phyloP scores from a whole-genome alignment of 1,140 invertebrate genomes.

The Zophobas atratus region DNA sequence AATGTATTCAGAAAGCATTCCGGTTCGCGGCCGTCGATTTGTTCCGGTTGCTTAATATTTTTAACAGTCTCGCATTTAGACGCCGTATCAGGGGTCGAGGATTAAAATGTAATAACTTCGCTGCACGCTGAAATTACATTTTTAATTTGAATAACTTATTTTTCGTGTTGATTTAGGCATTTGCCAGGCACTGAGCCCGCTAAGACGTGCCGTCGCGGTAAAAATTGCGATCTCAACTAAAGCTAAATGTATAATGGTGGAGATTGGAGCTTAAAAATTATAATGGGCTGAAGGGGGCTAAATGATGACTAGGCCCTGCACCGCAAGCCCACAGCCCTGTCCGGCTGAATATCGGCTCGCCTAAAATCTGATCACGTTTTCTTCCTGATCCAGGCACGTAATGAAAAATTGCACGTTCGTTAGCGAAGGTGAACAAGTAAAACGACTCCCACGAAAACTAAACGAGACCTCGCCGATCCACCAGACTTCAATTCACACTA shows the following conservation, averaged over 20 bases:
- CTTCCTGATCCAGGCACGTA: constrained; percentile 73
- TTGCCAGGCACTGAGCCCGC: constrained; percentile 68
- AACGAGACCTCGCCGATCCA: constrained; percentile 1
- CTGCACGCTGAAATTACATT: constrained; percentile 73
- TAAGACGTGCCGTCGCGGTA: constrained; percentile 75
- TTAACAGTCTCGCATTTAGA: constrained; percentile 65
- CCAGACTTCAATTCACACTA: not conserved
- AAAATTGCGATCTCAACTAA: constrained; percentile 77
- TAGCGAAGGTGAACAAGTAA: constrained; percentile 55
- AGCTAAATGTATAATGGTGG: constrained; percentile 77
- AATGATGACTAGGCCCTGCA: constrained; percentile 55
- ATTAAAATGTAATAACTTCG: constrained; percentile 69
- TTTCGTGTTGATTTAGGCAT: constrained; percentile 78
- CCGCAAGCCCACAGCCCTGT: constrained; percentile 42
- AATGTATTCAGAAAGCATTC: constrained; percentile 60
- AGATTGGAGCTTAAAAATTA: constrained; percentile 78
- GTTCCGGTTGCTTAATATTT: constrained; percentile 67
- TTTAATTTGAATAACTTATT: constrained; percentile 79
- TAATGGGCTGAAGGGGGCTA: constrained; percentile 68
- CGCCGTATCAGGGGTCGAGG: constrained; percentile 63
- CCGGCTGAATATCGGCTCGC: constrained; percentile 50
- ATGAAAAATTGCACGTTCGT: constrained; percentile 73
- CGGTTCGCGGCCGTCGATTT: constrained; percentile 60
- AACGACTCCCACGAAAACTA: constrained; percentile 16
- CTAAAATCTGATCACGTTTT: constrained; percentile 66